Base-by-base conservation (phyloP, 2,797 vertebrate genomes). In the Rhabdophis nuchalis region DNA sequence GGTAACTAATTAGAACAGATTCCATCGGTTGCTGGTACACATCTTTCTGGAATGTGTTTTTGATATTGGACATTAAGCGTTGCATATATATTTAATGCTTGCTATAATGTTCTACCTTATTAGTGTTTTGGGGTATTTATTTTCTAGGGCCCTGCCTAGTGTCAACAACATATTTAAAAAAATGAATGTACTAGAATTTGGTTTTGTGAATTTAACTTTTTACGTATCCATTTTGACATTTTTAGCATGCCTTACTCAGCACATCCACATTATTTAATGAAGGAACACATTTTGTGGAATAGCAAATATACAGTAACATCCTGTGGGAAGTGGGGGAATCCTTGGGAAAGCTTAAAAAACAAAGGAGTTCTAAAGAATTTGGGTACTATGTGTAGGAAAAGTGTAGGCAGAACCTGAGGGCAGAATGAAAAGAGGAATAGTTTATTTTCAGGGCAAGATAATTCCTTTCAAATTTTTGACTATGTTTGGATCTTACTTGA, bases 41-140 rank as follows among this genome's bases (percentile, higher is more conserved):
- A 29, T 57, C 12, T 41, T 54, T 92, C 90, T 86, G 68, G 50
- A 61, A 46, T 57, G 89, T 56, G 10, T 82, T 86, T 90, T 90
- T 87, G 89, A 92, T 60, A 90, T 92, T 54, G 27, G 89, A 92
- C 90, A 86, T 92, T 88, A 90, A 91, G 86, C 53, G 85, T n/a
- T 68, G 46, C 46, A 12, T 72, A 36, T 50, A 41, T 93, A 85
- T 93, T 88, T 91, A 91, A 85, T 88, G 92, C 88, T 90, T 32
- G 23, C 14, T 90, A 88, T 54, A 85, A 53, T 85, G 88, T 88
- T 86, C 89, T 90, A 61, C 16, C 86, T 85, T 87, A 27, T 27
- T 72, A 18, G 23, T 54, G 20, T 57, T 91, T 61, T n/a, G 87
- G 54, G 25, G 7, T 82, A 88, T 93, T 88, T 90, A 6, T 53